These are phyloP conservation scores for Trachymyrmex septentrionalis DNA, from an alignment of 1,140 invertebrate genomes.

Conservation along the genomic window DNA sequence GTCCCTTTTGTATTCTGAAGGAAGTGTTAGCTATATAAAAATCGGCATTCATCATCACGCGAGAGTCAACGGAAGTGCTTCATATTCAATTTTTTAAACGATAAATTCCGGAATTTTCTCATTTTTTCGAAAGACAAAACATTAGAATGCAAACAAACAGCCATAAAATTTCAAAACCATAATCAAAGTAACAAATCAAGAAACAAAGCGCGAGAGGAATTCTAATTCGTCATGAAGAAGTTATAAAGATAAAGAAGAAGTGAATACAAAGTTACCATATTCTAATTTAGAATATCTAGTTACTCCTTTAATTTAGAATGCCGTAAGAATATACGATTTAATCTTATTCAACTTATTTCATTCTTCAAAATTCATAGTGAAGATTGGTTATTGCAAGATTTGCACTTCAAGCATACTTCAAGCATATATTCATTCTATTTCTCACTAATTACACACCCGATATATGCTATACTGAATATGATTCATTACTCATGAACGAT, in stretches of 20 bases:
- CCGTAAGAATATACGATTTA: slow-evolving; percentile 7
- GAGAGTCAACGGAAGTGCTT: background rate
- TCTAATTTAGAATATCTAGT: background rate
- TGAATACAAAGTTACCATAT: background rate
- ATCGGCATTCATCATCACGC: background rate
- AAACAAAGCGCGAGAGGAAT: background rate
- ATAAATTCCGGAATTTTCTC: background rate
- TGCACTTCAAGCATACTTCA: background rate
- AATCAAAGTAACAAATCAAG: background rate
- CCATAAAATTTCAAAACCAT: background rate
- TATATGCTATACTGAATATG: background rate
- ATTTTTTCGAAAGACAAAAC: background rate
- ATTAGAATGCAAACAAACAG: background rate
- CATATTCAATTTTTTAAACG: background rate
- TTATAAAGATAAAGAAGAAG: background rate
- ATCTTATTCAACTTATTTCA: background rate
- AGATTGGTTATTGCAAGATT: background rate
- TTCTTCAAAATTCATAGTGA: slow-evolving; percentile 4
- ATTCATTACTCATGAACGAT: slow-evolving; percentile 1
- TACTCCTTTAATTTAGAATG: background rate
- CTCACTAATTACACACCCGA: background rate
- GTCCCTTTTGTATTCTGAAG: background rate
- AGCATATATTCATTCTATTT: slow-evolving; percentile 13
- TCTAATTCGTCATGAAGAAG: background rate
- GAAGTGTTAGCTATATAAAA: background rate